A percentile compares a stretch with the other conserved stretches of the same genome.
Evolutionary conservation across 2,888 invertebrate species (phyloP).

Genomic region (Drosophila emarginata): DNA sequence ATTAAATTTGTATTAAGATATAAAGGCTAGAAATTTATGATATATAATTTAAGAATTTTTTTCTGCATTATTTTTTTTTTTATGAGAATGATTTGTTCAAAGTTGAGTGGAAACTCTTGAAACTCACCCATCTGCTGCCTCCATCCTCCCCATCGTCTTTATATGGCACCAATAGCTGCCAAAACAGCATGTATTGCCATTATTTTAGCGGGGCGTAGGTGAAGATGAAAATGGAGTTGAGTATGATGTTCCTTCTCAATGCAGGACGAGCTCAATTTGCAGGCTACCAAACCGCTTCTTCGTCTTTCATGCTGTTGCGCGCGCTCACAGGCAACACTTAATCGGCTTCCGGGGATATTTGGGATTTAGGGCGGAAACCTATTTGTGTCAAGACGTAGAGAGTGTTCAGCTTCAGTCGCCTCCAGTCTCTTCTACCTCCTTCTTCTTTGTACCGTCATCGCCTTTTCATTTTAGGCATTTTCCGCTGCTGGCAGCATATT

Average conservation of each 20-base stretch:
- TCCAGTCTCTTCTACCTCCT: background rate
- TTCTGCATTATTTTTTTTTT: too few species aligned
- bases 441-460: slow-evolving; percentile 32
- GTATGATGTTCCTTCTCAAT: slow-evolving; percentile 35
- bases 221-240: slow-evolving; percentile 27
- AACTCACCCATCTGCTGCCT: background rate
- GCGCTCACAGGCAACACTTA: slow-evolving; percentile 75
- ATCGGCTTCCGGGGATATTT: slow-evolving; percentile 78
- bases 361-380: slow-evolving; percentile 78
- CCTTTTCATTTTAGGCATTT: slow-evolving; percentile 70
- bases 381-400: slow-evolving; percentile 74
- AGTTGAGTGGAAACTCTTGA: background rate
- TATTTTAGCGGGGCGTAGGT: slow-evolving; percentile 45
- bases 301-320: slow-evolving; percentile 68
- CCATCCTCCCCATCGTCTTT: background rate
- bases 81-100: too few species aligned
- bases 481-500: slow-evolving; percentile 52
- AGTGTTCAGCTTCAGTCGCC: slow-evolving; percentile 39
- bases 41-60: too few species aligned
- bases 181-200: slow-evolving; percentile 63
- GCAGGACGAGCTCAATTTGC: slow-evolving; percentile 54
- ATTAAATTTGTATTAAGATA: background rate
- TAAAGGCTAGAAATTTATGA: too few species aligned
- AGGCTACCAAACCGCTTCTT: slow-evolving; percentile 32
- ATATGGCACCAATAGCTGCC: slow-evolving; percentile 34